Percentiles rank a stretch among this genome's conserved stretches.
Conservation (phyloP, 2,797 vertebrate species). For the Pygocentrus nattereri region DNA sequence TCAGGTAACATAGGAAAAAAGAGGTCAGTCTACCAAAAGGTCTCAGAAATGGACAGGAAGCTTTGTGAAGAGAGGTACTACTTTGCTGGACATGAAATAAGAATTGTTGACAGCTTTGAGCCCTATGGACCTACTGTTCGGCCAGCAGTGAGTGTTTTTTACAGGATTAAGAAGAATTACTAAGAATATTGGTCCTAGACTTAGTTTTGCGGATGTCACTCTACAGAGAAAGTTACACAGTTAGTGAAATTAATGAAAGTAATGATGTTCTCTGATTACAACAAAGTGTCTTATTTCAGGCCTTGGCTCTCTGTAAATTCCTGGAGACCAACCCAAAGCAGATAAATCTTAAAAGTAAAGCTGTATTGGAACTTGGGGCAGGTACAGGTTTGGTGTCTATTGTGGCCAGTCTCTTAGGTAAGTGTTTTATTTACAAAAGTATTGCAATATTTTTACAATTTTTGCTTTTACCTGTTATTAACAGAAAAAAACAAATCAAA, state of each 20-base stretch:
- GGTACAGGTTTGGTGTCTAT: slow-evolving; percentile 85
- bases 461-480: too few relatives aligned
- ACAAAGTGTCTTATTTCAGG: slow-evolving; percentile 69
- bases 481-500: too few relatives aligned
- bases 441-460: background rate
- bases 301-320: slow-evolving; percentile 85
- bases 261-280: background rate
- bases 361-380: slow-evolving; percentile 91
- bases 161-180: background rate
- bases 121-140: background rate
- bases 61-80: background rate
- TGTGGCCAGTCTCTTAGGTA: slow-evolving; percentile 88
- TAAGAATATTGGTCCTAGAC: too few relatives aligned
- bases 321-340: slow-evolving; percentile 72
- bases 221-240: background rate
- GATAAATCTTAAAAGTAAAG: slow-evolving; percentile 65
- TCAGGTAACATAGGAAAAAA: background rate
- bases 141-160: background rate
- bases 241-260: background rate
- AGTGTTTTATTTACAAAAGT: background rate
- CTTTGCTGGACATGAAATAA: slow-evolving; percentile 2
- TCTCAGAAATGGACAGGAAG: background rate
- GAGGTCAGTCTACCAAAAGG: background rate
- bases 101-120: background rate
- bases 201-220: too few relatives aligned